Conservation (phyloP, 2,888 invertebrate species). For the Drosophila rubida region DNA sequence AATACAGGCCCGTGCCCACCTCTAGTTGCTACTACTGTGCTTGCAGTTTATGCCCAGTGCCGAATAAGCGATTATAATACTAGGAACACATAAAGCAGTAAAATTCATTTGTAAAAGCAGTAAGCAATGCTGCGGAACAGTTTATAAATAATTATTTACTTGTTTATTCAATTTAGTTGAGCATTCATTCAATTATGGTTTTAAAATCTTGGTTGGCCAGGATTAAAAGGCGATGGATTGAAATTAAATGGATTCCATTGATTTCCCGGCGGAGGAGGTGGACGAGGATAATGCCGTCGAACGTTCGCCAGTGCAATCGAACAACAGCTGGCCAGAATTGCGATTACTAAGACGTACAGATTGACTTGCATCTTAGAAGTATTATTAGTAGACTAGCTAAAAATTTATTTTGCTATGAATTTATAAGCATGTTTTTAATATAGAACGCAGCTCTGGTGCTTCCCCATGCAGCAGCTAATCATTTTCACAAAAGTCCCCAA, state of each 20-base stretch:
- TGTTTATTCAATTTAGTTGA: too few species aligned
- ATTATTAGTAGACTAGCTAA: background rate
- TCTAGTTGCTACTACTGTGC: too few species aligned
- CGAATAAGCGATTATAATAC: too few species aligned
- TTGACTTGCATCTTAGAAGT: constrained; percentile 14
- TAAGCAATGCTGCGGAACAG: too few species aligned
- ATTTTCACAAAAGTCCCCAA: background rate
- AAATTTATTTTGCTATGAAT: background rate
- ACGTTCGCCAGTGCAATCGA: background rate
- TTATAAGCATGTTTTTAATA: background rate
- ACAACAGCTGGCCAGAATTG: constrained; percentile 10
- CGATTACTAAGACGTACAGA: background rate
- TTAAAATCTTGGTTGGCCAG: background rate
- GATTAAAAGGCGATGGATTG: constrained; percentile 29
- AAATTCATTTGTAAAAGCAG: too few species aligned
- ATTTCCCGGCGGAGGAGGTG: constrained; percentile 6
- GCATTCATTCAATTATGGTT: background rate
- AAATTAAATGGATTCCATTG: constrained; percentile 17
- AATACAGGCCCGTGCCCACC: too few species aligned
- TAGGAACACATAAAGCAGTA: too few species aligned
- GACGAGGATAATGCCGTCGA: background rate
- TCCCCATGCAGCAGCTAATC: background rate
- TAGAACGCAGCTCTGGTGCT: background rate
- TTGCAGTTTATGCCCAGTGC: too few species aligned
- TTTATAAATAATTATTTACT: too few species aligned